phyloP scores from a whole-genome alignment of 2,113 vertebrate species.

The Xenopus tropicalis region UCB_Xtro_10.0 CM004449.2:101393001-101393500 shows the following conservation, averaged over 20 bases:
- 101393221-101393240: conserved; percentile 9
- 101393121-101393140: conserved; percentile 47
- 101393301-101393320: background rate
- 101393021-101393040: conserved; percentile 21
- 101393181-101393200: background rate
- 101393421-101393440: too few species aligned
- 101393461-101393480: too few species aligned
- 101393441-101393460: too few species aligned
- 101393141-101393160: conserved; percentile 47
- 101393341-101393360: background rate
- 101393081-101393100: background rate
- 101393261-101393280: conserved; percentile 11
- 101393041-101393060: conserved; percentile 33
- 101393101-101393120: conserved; percentile 50
- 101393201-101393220: conserved; percentile 35
- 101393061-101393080: conserved; percentile 4
- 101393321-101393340: background rate
- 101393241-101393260: background rate
- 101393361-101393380: too few species aligned
- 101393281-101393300: background rate
- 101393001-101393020: conserved; percentile 44
- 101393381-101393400: too few species aligned
- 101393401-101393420: too few species aligned
- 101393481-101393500: too few species aligned
- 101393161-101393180: conserved; percentile 55